Evolutionary conservation across 2,888 invertebrate genomes (phyloP).

Genomic region (Mechanitis mazaeus): DNA sequence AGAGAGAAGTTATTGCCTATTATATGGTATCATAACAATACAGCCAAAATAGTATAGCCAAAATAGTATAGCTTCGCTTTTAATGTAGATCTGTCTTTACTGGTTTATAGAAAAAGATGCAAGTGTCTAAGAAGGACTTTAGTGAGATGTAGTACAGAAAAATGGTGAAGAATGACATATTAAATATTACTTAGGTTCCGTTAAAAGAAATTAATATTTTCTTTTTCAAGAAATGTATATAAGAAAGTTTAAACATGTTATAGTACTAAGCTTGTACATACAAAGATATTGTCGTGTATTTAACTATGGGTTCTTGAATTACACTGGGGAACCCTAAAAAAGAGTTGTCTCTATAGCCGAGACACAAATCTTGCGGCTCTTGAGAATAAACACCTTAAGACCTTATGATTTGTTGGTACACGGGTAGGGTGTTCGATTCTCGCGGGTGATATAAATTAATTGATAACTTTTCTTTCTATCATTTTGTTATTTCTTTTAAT

Average conservation of each 20-base stretch:
- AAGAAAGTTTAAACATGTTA: too few species aligned
- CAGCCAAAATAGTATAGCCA: too few species aligned
- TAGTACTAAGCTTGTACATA: too few species aligned
- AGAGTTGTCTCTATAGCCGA: slow-evolving; percentile 34
- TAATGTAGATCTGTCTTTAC: not conserved
- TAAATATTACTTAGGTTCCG: slow-evolving; percentile 9
- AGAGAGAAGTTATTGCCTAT: too few species aligned
- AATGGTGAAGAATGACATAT: slow-evolving; percentile 11
- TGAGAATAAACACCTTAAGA: slow-evolving; percentile 45
- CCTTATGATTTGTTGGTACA: slow-evolving; percentile 51
- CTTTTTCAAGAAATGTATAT: too few species aligned
- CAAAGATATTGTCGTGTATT: not conserved
- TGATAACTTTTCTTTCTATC: not conserved
- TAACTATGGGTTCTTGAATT: not conserved
- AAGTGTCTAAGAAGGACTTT: slow-evolving; percentile 25
- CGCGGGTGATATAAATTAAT: not conserved
- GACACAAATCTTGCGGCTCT: slow-evolving; percentile 52
- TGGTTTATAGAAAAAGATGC: slow-evolving; percentile 26
- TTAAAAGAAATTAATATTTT: slow-evolving; percentile 7
- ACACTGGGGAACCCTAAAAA: slow-evolving; percentile 29
- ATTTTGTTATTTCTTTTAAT: not conserved
- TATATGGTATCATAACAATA: too few species aligned
- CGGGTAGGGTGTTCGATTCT: slow-evolving; percentile 30
- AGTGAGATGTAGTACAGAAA: slow-evolving; percentile 22
- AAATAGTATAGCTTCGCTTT: slow-evolving; percentile 5